Evolutionary conservation across 2,888 invertebrate species (phyloP).

Genomic region (Orthosia gracilis): DNA sequence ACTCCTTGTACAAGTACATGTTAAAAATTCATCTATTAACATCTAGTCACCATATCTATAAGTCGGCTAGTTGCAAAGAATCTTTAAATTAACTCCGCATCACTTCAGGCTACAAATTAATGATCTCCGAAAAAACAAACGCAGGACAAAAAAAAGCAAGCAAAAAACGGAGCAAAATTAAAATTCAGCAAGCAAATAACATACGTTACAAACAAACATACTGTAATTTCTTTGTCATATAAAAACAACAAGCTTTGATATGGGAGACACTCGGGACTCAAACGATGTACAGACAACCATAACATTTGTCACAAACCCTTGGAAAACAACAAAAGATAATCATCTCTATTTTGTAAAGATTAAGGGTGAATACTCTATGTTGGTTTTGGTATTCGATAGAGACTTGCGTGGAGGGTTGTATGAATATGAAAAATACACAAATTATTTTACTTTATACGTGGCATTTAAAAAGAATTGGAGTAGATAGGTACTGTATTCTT

Average conservation of each 20-base stretch:
- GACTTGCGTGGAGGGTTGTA: constrained; percentile 23
- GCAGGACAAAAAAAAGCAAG: constrained; percentile 50
- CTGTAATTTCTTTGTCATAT: constrained; percentile 73
- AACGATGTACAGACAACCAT: constrained; percentile 47
- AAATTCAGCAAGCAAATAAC: constrained; percentile 70
- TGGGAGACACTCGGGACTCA: constrained; percentile 58
- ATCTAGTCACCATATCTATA: not conserved
- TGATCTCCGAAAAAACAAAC: constrained; percentile 37
- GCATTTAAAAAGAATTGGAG: constrained; percentile 30
- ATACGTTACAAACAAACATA: constrained; percentile 62
- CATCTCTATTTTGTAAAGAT: fast-evolving
- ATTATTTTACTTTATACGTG: constrained; percentile 55
- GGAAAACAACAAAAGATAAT: not conserved
- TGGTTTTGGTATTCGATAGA: not conserved
- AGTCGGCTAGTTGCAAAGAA: not conserved
- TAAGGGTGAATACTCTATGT: constrained; percentile 15
- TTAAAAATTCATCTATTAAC: too few relatives aligned
- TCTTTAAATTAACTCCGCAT: constrained; percentile 22
- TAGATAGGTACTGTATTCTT: constrained; percentile 18
- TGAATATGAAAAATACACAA: constrained; percentile 61
- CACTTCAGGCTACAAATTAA: constrained; percentile 37
- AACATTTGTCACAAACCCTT: constrained; percentile 14
- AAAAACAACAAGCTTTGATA: constrained; percentile 73
- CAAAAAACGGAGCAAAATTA: constrained; percentile 58
- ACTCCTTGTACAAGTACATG: too few relatives aligned